Evolutionary conservation across 2,113 vertebrate species (phyloP).

Genomic region (Pteronura brasiliensis): DNA sequence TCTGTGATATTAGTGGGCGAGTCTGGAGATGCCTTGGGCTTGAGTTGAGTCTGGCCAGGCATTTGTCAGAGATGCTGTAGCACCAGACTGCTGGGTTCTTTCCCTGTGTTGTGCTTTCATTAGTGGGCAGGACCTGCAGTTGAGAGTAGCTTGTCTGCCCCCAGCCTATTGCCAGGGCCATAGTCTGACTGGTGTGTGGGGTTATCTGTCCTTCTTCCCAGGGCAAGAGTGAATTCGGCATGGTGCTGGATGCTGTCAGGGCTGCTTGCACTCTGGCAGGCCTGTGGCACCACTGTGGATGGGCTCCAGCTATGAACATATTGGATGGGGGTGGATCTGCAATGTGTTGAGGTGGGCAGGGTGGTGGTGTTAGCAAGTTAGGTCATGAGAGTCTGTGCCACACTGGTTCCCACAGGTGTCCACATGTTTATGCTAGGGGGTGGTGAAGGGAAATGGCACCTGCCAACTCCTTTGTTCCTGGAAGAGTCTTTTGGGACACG

Average conservation of each 20-base stretch:
- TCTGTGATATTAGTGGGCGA: background rate
- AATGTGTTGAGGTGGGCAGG: background rate
- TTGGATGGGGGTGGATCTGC: background rate
- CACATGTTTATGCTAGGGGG: background rate
- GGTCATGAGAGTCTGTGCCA: background rate
- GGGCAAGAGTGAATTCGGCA: background rate
- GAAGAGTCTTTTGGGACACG: background rate
- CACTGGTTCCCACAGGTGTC: background rate
- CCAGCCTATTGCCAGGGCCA: background rate
- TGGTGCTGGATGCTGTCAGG: background rate
- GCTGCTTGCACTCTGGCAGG: background rate
- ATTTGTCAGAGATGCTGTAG: background rate
- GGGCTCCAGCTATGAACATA: background rate
- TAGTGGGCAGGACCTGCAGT: background rate
- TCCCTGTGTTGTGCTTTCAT: background rate
- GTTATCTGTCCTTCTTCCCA: background rate
- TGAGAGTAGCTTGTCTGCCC: background rate
- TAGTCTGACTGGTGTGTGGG: background rate
- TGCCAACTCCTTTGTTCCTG: background rate
- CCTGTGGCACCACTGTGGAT: background rate
- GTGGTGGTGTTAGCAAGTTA: background rate
- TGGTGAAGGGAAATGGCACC: background rate
- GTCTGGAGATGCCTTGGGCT: background rate
- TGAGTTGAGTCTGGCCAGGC: background rate
- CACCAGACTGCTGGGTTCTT: background rate